phyloP scores from a whole-genome alignment of 2,888 invertebrate genomes.

The Lycaena phlaeas region DNA sequence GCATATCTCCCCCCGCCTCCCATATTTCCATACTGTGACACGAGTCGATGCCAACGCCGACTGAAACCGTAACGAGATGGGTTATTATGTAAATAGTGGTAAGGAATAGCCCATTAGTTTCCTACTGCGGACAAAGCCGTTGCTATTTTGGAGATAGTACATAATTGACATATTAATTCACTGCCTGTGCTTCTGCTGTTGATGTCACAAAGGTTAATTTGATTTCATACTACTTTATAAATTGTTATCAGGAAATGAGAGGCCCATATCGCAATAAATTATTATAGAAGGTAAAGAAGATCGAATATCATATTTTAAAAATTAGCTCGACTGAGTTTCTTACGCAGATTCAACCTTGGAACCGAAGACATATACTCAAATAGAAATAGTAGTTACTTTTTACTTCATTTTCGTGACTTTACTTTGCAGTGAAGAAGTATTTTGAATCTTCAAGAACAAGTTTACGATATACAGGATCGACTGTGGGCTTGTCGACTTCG shows the following conservation, averaged over 20 bases:
- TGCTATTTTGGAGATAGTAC: constrained; percentile 3
- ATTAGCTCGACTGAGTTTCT: background rate
- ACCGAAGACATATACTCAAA: too few relatives aligned
- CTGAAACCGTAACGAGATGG: constrained; percentile 13
- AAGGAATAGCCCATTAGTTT: constrained; percentile 11
- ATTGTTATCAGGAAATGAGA: background rate
- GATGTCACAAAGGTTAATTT: background rate
- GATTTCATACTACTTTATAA: constrained; percentile 2
- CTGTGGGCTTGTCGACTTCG: too few relatives aligned
- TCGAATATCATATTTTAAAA: background rate
- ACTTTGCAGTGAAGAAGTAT: too few relatives aligned
- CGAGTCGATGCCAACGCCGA: background rate
- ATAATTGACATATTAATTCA: constrained; percentile 6
- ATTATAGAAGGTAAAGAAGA: background rate
- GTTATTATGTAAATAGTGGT: constrained; percentile 10
- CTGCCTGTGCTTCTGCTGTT: background rate
- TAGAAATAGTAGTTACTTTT: too few relatives aligned
- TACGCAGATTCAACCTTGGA: background rate
- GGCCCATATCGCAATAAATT: background rate
- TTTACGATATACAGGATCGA: too few relatives aligned
- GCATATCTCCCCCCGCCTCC: too few relatives aligned
- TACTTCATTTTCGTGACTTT: too few relatives aligned
- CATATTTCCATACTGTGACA: constrained; percentile 3
- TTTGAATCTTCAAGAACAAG: too few relatives aligned
- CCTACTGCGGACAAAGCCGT: constrained; percentile 2